Conservation (phyloP, 2,888 invertebrate species). For the Lampropteryx suffumata region DNA sequence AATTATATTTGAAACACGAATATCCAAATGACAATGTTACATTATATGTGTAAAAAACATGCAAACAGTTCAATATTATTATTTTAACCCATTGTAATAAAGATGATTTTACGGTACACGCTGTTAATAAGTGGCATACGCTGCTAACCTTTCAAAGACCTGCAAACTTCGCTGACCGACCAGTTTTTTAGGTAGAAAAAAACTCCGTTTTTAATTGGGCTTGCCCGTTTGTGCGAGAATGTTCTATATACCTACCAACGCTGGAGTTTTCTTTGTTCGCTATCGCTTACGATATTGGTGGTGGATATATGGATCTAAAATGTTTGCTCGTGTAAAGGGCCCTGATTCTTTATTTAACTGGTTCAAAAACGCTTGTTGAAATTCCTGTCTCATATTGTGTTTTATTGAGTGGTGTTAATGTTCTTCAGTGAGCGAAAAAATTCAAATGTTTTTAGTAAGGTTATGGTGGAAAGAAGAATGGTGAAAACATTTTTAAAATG, state of each 20-base stretch:
- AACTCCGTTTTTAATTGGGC: slow-evolving; percentile 61
- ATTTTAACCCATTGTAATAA: background rate
- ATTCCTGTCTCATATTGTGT: too few relatives aligned
- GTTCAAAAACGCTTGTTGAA: too few relatives aligned
- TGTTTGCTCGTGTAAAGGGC: background rate
- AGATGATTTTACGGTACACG: background rate
- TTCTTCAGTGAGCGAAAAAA: too few relatives aligned
- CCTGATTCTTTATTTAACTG: too few relatives aligned
- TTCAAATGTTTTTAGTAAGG: too few relatives aligned
- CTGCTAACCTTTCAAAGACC: slow-evolving; percentile 53
- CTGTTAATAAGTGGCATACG: background rate
- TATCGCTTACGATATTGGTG: slow-evolving; percentile 24
- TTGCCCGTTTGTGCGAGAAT: slow-evolving; percentile 57
- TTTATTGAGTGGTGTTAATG: too few relatives aligned
- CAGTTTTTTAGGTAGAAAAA: slow-evolving; percentile 44
- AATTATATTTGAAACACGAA: too few relatives aligned
- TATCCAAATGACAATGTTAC: too few relatives aligned
- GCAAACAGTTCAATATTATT: too few relatives aligned
- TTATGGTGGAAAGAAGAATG: too few relatives aligned
- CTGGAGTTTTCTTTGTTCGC: slow-evolving; percentile 29
- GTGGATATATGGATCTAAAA: background rate
- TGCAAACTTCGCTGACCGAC: slow-evolving; percentile 55
- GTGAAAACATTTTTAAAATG: too few relatives aligned
- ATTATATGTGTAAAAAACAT: too few relatives aligned
- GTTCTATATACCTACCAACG: slow-evolving; percentile 48